Percentiles rank a stretch among this genome's conserved stretches.
These are phyloP conservation scores for Drosophila athabasca DNA, from an alignment of 1,140 invertebrate species.

Conservation along the genomic window DNA sequence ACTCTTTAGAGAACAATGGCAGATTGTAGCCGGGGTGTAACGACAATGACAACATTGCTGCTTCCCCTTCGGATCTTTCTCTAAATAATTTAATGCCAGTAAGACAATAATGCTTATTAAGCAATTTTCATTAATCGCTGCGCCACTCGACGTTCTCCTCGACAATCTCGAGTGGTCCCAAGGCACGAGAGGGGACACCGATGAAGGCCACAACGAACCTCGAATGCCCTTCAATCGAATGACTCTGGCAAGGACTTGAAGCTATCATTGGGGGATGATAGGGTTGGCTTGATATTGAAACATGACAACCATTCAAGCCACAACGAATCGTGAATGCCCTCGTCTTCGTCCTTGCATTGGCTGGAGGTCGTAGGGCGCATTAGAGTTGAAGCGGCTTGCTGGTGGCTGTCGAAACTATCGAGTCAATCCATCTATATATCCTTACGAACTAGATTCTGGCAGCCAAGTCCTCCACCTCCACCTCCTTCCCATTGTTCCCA, in stretches of 20 bases:
- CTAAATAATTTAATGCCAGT: conserved; percentile 79
- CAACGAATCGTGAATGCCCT: not conserved
- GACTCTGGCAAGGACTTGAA: too few species aligned
- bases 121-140: conserved; percentile 80
- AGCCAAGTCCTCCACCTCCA: conserved; percentile 8
- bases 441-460: conserved; percentile 1
- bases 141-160: conserved; percentile 70
- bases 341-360: not conserved
- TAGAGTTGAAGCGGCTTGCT: conserved; percentile 53
- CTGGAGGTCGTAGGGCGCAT: conserved; percentile 11
- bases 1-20: conserved; percentile 69
- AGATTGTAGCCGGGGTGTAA: conserved; percentile 39
- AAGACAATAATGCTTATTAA: conserved; percentile 82
- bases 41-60: conserved; percentile 17
- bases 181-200: conserved; percentile 1
- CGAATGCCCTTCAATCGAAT: not conserved
- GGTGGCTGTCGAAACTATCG: conserved; percentile 46
- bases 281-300: too few species aligned
- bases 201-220: not conserved
- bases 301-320: too few species aligned
- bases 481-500: conserved; percentile 19
- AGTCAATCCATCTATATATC: conserved; percentile 60
- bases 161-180: conserved; percentile 61
- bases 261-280: too few species aligned
- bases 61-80: conserved; percentile 45